Conservation (phyloP, 1,140 invertebrate species). For the Mesaphorura yosii region DNA sequence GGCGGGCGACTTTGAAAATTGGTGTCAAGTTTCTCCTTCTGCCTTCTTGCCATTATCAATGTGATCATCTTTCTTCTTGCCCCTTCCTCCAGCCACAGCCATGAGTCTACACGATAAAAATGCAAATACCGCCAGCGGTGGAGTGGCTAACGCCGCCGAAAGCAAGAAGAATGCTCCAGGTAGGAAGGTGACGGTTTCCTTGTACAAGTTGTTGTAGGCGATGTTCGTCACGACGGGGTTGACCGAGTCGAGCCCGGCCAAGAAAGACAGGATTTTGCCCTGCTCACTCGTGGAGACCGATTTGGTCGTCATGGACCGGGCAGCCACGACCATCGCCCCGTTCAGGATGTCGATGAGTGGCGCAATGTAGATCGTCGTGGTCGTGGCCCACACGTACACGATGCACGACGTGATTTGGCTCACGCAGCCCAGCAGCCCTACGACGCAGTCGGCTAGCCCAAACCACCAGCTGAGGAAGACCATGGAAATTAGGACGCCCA, state of each 20-base stretch:
- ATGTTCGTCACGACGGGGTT: conserved; percentile 5
- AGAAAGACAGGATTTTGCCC: conserved; percentile 17
- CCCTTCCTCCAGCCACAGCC: too few species aligned
- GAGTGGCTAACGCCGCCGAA: conserved; percentile 6
- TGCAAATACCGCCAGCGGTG: not conserved
- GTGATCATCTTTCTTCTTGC: too few species aligned
- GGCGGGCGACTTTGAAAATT: too few species aligned
- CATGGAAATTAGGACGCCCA: conserved; percentile 7
- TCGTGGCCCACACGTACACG: conserved; percentile 8
- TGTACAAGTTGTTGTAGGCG: conserved; percentile 10
- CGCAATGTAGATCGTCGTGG: conserved; percentile 1
- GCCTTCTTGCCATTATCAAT: too few species aligned
- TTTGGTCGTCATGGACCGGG: conserved; percentile 18
- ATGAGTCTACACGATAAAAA: too few species aligned
- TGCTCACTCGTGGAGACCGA: conserved; percentile 6
- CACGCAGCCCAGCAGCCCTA: conserved; percentile 1
- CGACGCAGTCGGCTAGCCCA: not conserved
- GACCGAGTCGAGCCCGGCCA: conserved; percentile 8
- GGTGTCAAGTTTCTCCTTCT: too few species aligned
- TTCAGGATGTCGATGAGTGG: conserved; percentile 18
- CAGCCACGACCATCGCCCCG: conserved; percentile 14
- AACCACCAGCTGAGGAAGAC: conserved; percentile 1
- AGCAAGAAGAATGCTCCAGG: conserved; percentile 12
- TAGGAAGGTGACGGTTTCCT: not conserved
- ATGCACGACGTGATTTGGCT: conserved; percentile 4